Evolutionary conservation across 23 tunicate genomes (phyloP).

Genomic region (Trididemnum miniatum): DNA sequence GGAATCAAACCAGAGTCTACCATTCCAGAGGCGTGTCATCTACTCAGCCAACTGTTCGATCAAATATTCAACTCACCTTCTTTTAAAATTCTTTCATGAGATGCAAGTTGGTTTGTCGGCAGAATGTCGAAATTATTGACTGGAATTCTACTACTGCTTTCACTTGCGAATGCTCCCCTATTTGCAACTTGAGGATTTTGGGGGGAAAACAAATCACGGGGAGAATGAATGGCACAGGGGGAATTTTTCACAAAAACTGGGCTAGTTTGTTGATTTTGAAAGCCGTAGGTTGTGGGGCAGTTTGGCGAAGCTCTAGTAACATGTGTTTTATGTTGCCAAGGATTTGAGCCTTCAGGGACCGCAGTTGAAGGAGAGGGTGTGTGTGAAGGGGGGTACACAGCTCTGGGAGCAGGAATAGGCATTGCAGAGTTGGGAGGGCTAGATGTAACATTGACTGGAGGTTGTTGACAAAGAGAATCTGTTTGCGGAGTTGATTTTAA

Average conservation of each 20-base stretch:
- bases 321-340: conserved; percentile 30
- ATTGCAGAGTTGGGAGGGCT: conserved; percentile 18
- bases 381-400: conserved; percentile 55
- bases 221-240: neutral
- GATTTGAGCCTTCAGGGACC: neutral
- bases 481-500: neutral
- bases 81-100: conserved; percentile 6
- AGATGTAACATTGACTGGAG: conserved; percentile 38
- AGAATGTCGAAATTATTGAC: conserved; percentile 35
- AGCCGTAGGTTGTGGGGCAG: neutral
- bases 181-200: neutral
- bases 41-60: neutral
- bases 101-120: neutral
- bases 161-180: conserved; percentile 18
- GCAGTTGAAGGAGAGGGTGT: conserved; percentile 33
- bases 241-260: neutral
- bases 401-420: conserved; percentile 89
- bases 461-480: neutral
- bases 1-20: neutral
- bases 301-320: neutral
- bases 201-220: neutral
- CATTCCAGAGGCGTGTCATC: neutral
- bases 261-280: neutral
- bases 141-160: conserved; percentile 47
- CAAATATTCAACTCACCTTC: conserved; percentile 42